Conservation (phyloP, 2,113 vertebrate species). For the Alligator sinensis region DNA sequence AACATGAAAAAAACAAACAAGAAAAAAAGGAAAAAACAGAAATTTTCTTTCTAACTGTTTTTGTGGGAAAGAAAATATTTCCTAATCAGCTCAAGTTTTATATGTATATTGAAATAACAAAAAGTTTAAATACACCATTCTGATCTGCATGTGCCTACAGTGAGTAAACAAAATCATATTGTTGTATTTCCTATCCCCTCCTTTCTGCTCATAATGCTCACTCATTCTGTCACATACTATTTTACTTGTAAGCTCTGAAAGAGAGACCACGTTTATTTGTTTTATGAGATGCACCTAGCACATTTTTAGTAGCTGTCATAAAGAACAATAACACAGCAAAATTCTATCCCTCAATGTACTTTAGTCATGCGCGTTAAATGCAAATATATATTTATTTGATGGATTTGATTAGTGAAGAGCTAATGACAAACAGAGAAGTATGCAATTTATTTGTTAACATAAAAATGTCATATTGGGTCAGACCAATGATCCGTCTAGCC, state of each 20-base stretch:
- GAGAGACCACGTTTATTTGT: not conserved
- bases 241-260: not conserved
- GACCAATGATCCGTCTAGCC: no score
- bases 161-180: not conserved
- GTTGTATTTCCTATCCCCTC: not conserved
- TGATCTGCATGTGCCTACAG: not conserved
- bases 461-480: no score
- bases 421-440: not conserved
- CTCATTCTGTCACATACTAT: not conserved
- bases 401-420: not conserved
- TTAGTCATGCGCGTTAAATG: not conserved
- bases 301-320: not conserved
- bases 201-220: not conserved
- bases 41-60: no score
- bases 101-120: not conserved
- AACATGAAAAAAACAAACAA: not conserved
- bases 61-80: no score
- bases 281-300: not conserved
- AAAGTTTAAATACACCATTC: not conserved
- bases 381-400: not conserved
- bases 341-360: not conserved
- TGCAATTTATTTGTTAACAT: not conserved
- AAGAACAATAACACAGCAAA: not conserved
- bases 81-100: not conserved
- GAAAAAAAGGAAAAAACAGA: not conserved